phyloP scores from a whole-genome alignment of 2,797 vertebrate species.

The Hapalemur alaotrensis region DNA sequence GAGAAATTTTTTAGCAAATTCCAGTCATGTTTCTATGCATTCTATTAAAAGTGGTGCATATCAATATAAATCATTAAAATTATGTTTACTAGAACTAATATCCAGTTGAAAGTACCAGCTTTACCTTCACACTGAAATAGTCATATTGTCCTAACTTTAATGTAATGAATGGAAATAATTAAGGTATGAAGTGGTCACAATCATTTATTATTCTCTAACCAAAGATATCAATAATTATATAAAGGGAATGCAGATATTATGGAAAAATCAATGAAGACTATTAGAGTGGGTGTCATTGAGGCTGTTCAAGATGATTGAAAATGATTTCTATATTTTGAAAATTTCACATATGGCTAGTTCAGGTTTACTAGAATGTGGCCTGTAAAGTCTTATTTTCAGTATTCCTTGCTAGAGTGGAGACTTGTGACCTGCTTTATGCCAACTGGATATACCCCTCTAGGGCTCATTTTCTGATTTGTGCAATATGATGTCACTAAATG shows the following conservation, averaged over 20 bases:
- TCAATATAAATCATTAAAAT: background rate
- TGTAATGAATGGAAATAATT: background rate
- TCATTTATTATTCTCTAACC: background rate
- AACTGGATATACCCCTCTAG: background rate
- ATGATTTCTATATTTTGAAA: background rate
- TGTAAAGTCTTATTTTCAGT: background rate
- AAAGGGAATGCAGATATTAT: background rate
- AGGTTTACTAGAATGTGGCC: background rate
- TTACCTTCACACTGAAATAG: background rate
- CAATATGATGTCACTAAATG: background rate
- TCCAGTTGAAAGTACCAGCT: background rate
- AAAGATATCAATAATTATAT: background rate
- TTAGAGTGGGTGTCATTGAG: background rate
- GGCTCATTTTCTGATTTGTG: background rate
- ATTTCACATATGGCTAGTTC: background rate
- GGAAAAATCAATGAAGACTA: background rate
- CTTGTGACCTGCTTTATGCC: background rate
- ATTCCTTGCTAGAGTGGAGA: background rate
- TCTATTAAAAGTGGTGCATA: background rate
- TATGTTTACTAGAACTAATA: background rate
- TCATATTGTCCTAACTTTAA: background rate
- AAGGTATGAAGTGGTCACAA: background rate
- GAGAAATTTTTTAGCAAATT: background rate
- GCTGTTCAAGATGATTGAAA: background rate
- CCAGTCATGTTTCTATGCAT: background rate